Evolutionary conservation across 2,113 vertebrate genomes (phyloP), one percentile per base, ranked within the genome.

Genomic region (Gopherus flavomarginatus): DNA sequence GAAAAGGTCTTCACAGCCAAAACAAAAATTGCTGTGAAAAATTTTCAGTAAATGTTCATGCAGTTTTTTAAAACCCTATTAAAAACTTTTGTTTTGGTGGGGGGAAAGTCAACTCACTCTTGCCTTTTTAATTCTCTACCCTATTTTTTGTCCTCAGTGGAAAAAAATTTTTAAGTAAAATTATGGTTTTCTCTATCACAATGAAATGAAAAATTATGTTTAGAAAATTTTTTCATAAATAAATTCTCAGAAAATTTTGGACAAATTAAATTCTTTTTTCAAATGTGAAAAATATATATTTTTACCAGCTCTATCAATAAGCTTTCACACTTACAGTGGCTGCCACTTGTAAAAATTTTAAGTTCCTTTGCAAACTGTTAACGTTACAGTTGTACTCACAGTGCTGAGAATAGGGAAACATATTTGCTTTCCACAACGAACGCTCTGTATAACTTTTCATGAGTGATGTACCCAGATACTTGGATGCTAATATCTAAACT

Each of bases 1-100:
- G 49, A 86, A 94, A 94, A 92, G 69, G 42, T 27, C 65, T 88
- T 56, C 11, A 21, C 88, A 78, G 11, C 0, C 1, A 19, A 65
- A 94, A 42, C 47, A 42, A 1, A 26, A 38, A 88, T 69, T 81
- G 38, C 83, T 38, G 11, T 54, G 52, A 52, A 95, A 62, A 8
- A 50, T 65, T 91, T 91, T 92, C 8, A 65, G 57, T 31, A 84
- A 90, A 82, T 85, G 85, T 62, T 62, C 57, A 62, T 29, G 29
- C 5, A 62, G 4, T 14, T 62, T 31, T 56, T 57, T 7, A 31
- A 17, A 65, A 65, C 31, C 31, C 8, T 65, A 65, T n/a, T 35
- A 35, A 65, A 65, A 35, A n/a, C 31, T 35, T 65, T 35, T 65
- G 31, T 65, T 65, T 17, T 62, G 57, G 29, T 62, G 31, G 62